These are phyloP conservation scores for Papio anubis DNA, from an alignment of 2,113 vertebrate species.

Conservation along the genomic window DNA sequence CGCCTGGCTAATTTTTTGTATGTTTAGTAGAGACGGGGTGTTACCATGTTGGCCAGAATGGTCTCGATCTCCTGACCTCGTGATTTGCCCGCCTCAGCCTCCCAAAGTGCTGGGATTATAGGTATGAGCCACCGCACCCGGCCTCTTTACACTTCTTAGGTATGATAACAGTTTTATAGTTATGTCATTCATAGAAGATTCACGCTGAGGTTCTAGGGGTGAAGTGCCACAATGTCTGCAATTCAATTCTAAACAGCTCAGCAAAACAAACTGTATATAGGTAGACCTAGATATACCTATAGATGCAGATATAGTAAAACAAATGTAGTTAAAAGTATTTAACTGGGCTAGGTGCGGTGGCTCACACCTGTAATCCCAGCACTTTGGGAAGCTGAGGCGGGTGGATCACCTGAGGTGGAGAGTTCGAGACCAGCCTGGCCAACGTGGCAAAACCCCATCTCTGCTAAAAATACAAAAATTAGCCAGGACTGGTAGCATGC, in stretches of 20 bases:
- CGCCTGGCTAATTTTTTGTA: too few relatives aligned
- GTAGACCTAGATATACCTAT: background rate
- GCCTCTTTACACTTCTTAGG: background rate
- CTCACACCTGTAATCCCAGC: background rate
- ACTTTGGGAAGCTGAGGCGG: background rate
- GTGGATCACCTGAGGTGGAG: background rate
- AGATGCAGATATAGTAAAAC: background rate
- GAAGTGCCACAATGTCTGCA: background rate
- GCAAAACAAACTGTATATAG: background rate
- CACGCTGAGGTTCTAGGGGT: background rate
- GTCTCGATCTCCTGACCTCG: too few relatives aligned
- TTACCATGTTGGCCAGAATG: too few relatives aligned
- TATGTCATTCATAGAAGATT: background rate
- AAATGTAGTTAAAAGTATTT: background rate
- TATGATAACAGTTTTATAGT: background rate
- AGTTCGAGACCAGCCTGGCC: background rate
- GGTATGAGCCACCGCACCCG: too few relatives aligned
- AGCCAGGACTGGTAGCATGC: background rate
- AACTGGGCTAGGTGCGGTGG: background rate
- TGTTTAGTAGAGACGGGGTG: too few relatives aligned
- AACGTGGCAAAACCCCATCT: background rate
- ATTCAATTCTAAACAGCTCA: background rate
- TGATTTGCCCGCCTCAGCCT: too few relatives aligned
- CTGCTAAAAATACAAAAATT: background rate
- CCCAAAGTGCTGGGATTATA: too few relatives aligned